Conservation (phyloP, 2,797 vertebrate genomes). For the Adelosebastes latens region DNA sequence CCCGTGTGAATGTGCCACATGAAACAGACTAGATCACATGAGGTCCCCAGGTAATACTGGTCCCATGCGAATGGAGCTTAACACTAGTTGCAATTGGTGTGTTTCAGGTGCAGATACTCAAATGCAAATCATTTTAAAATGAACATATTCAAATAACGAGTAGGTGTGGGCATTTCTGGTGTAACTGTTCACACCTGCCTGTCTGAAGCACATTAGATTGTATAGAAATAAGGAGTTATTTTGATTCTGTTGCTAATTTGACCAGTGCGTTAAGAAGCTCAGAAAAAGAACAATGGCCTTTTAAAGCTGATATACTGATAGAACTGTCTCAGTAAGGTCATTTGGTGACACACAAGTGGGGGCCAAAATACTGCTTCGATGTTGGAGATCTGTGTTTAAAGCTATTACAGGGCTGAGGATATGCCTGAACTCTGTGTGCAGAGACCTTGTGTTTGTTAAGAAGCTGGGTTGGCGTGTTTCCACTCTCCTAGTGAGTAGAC, state of each 20-base stretch:
- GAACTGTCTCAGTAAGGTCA: too few species aligned
- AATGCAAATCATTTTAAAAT: not conserved
- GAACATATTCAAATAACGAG: not conserved
- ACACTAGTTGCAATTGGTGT: not conserved
- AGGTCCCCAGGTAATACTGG: too few species aligned
- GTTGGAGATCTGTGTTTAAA: not conserved
- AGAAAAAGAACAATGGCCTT: not conserved
- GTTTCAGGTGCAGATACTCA: not conserved
- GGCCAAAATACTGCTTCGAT: not conserved
- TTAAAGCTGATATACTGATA: too few species aligned
- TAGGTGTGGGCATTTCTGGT: too few species aligned
- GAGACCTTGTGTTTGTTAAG: not conserved
- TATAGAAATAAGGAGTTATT: not conserved
- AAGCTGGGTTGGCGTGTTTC: slow-evolving; percentile 11
- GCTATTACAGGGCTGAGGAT: not conserved
- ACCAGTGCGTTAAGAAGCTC: not conserved
- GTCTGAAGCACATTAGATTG: not conserved
- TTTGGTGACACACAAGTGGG: not conserved
- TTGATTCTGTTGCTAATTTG: not conserved
- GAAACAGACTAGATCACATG: too few species aligned
- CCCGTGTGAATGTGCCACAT: too few species aligned
- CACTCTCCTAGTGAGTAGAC: not conserved
- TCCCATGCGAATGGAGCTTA: too few species aligned
- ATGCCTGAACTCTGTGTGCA: not conserved
- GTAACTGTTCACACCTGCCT: not conserved